These are phyloP conservation scores for Dendrocincla fuliginosa DNA, from an alignment of 2,797 vertebrate genomes.

Conservation along the genomic window DNA sequence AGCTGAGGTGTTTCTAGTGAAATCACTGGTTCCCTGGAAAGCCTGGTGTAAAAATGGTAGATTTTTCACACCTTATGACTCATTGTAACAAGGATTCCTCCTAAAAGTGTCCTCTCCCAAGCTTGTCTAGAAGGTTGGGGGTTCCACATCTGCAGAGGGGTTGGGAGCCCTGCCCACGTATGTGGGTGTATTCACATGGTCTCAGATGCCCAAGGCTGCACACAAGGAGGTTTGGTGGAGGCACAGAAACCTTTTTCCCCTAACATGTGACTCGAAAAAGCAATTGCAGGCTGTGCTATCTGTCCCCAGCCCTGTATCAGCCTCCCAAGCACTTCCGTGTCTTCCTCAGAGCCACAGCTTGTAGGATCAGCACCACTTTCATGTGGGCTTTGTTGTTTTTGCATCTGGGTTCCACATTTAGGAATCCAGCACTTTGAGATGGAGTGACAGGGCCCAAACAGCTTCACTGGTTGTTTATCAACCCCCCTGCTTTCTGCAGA, in stretches of 20 bases:
- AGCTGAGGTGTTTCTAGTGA: not conserved
- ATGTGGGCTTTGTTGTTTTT: slow-evolving; percentile 65
- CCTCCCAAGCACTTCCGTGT: not conserved
- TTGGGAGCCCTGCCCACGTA: fast-evolving
- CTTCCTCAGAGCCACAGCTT: slow-evolving; percentile 5
- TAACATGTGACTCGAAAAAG: not conserved
- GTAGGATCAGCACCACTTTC: slow-evolving; percentile 49
- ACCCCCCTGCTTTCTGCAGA: not conserved
- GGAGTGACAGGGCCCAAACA: not conserved
- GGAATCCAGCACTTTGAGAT: not conserved
- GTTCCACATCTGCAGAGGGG: not conserved
- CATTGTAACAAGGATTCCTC: not conserved
- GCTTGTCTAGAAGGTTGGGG: not conserved
- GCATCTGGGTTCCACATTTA: slow-evolving; percentile 75
- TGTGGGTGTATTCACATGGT: fast-evolving
- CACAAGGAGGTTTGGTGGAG: not conserved
- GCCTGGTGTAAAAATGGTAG: not conserved
- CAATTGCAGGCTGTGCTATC: not conserved
- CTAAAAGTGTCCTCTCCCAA: not conserved
- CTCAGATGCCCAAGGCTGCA: not conserved
- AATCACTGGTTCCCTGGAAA: not conserved
- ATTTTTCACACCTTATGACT: not conserved
- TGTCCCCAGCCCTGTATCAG: slow-evolving; percentile 22
- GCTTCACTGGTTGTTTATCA: not conserved
- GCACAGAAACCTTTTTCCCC: not conserved